Evolutionary conservation across 2,113 vertebrate genomes (phyloP), one percentile per base, ranked within the genome.

Genomic region (Labeo catla): DNA sequence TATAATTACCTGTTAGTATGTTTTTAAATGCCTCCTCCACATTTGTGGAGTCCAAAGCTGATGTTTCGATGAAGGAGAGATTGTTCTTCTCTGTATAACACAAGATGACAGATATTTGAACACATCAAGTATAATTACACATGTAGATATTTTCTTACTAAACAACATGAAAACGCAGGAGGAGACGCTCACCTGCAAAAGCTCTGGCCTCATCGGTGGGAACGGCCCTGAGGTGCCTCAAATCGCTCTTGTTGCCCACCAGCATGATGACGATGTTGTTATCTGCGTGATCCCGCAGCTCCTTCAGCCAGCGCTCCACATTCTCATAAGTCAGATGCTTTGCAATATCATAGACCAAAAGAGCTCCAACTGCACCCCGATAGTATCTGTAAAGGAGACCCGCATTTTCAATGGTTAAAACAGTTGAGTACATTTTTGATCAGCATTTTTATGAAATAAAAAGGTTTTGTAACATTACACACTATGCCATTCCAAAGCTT

Each of bases 21-120:
- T 97, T 99, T 93, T 99, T 98, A 93, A 99, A 99, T 3, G 98
- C 98, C 93, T 98, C 98, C 92, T 99, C 98, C 89, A 98, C 97
- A 80, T 99, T 99, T 90, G 98, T 99, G 76, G 98, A 99, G 91
- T 99, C 98, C 95, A 99, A 93, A 81, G 98, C 98, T 0, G 98
- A 99, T 10, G 98, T 99, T 93, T 99, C 98, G 92, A 99, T 98
- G 91, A 99, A 99, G n/a, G 98, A 99, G 74, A 99, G 89, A n/a
- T 95, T 97, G 93, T 99, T 98, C 90, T 98, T 99, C 93, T 99
- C 98, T 99, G 93, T 66, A 92, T 86, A 9, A 89, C 57, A 84
- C 77, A 9, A 15, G 8, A 84, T 15, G 23, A 36, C 12, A 74
- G 36, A 66, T 3, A 36, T 4, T 23, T 0, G 2, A 49, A n/a